Percentiles rank a stretch among this genome's conserved stretches.
Conservation (phyloP, 2,113 vertebrate genomes). For the Amblyornis subalaris region DNA sequence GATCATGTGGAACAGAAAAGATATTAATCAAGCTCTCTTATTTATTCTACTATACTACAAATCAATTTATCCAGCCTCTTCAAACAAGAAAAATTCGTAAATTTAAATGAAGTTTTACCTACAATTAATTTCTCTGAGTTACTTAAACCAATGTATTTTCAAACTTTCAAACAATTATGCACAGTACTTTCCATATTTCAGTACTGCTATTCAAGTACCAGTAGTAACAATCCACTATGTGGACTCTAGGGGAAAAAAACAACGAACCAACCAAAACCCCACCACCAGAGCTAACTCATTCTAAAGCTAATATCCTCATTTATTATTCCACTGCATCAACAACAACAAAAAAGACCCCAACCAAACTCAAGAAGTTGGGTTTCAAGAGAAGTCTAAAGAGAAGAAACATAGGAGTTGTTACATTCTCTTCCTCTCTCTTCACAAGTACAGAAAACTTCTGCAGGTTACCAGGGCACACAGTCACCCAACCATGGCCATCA, state of each 20-base stretch:
- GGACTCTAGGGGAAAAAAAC: background rate
- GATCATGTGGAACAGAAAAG: background rate
- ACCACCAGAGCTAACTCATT: background rate
- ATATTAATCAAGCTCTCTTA: background rate
- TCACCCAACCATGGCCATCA: background rate
- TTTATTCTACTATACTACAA: background rate
- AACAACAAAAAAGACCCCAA: background rate
- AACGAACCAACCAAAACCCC: background rate
- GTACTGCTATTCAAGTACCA: background rate
- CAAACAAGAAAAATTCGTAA: background rate
- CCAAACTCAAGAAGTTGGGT: background rate
- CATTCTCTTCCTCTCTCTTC: background rate
- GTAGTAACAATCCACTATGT: background rate
- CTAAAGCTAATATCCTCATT: background rate
- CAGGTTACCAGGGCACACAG: background rate
- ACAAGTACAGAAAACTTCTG: background rate
- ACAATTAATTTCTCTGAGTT: background rate
- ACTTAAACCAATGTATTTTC: background rate
- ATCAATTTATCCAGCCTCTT: background rate
- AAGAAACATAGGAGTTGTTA: background rate
- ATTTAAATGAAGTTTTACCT: background rate
- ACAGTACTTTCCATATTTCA: background rate
- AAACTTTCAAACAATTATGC: background rate
- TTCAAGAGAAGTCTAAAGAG: background rate
- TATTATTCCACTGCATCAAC: background rate